Base-by-base conservation (phyloP, 1,140 invertebrate genomes). In the Drosophila willistoni region DNA sequence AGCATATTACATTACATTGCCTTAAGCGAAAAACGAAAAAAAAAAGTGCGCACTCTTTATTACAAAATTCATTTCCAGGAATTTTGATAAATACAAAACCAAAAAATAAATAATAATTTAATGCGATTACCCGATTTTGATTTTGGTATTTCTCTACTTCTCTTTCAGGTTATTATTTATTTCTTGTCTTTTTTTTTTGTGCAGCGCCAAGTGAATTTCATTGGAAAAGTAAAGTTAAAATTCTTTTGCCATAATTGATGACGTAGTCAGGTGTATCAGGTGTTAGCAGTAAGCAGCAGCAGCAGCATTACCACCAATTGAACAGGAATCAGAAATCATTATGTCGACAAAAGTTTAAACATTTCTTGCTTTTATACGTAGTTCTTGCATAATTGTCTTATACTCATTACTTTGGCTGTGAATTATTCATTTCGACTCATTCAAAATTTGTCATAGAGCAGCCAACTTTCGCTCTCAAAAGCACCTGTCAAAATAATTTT, bases 1-100 rank as follows among this genome's bases (percentile, higher is more conserved):
- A 41, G 22, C 14, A 7, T 86, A 76, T 85, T 86, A 71, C 82
- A 76, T 85, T 85, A 87, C 80, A 60, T 36, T 36, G 22, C 42
- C 51, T 36, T 54, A 39, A 51, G 14, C 36, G n/a, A 39, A 39
- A 39, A 39, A 36, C 10, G 10, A 36, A 36, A 36, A 36, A 36
- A 36, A 69, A 71, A 63, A 61, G 44, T 60, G 59, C 42, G 66
- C 63, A 70, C 55, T 47, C 61, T 34, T 41, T 79, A 87, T 87
- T 86, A 86, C 83, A 73, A 87, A 86, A 87, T 73, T 36, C 17
- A 71, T 36, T 86, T 86, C 83, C 79, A 71, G 64, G 83, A 86
- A 86, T 82, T 86, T 44, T 54, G 12, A 12, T 51, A 51, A 51
- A 51, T 10, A 51, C 44, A 51, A 51, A 51, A 51, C 44, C 44